Evolutionary conservation across 2,797 vertebrate genomes (phyloP).

Genomic region (Xerus rutilus): DNA sequence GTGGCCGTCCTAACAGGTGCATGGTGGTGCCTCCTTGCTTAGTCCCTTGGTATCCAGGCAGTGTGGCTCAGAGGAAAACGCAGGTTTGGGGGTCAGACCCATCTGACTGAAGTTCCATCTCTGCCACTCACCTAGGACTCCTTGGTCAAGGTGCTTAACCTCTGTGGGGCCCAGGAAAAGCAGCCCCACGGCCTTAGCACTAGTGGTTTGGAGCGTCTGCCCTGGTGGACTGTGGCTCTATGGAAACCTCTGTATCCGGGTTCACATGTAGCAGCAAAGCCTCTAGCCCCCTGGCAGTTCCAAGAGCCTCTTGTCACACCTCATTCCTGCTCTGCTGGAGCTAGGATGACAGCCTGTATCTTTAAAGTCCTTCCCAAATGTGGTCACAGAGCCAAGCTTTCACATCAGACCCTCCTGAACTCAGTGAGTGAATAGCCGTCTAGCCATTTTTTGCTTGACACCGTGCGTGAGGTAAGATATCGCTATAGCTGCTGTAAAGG

Average conservation of each 20-base stretch:
- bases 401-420: background rate
- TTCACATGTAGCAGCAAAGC: background rate
- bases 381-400: background rate
- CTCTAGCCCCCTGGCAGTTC: background rate
- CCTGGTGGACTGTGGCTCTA: background rate
- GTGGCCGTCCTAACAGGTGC: background rate
- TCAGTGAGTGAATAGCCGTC: background rate
- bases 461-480: fast-evolving
- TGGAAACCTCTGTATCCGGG: background rate
- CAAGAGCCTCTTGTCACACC: background rate
- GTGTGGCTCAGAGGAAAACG: background rate
- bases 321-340: background rate
- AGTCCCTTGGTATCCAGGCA: background rate
- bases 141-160: background rate
- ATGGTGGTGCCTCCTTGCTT: too few relatives aligned
- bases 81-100: background rate
- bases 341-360: background rate
- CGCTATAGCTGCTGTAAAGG: background rate
- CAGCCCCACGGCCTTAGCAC: too few relatives aligned
- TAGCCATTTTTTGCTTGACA: background rate
- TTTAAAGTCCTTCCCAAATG: background rate
- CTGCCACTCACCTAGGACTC: background rate
- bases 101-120: background rate
- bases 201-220: background rate
- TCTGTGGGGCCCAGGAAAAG: background rate